A percentile compares a stretch with the other conserved stretches of the same genome.
These are phyloP conservation scores for Galaxias olidus DNA, from an alignment of 2,797 vertebrate species.

Conservation along the genomic window DNA sequence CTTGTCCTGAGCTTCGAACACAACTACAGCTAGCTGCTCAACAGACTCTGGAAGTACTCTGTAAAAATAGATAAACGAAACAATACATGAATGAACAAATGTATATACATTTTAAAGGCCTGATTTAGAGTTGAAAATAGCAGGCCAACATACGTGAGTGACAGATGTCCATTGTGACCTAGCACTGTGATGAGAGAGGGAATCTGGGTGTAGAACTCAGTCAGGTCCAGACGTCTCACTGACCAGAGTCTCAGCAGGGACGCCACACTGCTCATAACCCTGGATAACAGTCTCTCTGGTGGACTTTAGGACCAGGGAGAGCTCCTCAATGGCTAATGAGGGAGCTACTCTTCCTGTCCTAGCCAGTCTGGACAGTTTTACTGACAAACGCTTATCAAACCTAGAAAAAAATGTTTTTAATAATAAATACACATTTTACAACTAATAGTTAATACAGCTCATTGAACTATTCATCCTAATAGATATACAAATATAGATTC, in stretches of 20 bases:
- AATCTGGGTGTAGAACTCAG: slow-evolving; percentile 35
- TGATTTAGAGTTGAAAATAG: background rate
- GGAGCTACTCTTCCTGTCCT: background rate
- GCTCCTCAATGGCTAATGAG: slow-evolving; percentile 21
- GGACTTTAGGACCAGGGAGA: slow-evolving; percentile 33
- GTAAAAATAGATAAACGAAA: slow-evolving; percentile 2
- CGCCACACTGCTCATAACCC: slow-evolving; percentile 36
- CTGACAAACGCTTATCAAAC: slow-evolving; percentile 10
- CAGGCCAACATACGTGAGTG: slow-evolving; percentile 38
- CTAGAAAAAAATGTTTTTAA: no score
- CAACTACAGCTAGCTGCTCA: slow-evolving; percentile 35
- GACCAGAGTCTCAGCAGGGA: slow-evolving; percentile 50
- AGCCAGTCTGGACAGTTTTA: slow-evolving; percentile 27
- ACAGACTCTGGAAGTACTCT: slow-evolving; percentile 38
- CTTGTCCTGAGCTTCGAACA: slow-evolving; percentile 49
- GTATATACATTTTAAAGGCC: background rate
- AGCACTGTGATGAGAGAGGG: slow-evolving; percentile 39
- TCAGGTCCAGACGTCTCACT: slow-evolving; percentile 50
- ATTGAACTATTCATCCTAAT: no score
- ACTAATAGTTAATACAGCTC: no score
- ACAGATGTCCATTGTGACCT: slow-evolving; percentile 31
- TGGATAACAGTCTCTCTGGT: slow-evolving; percentile 14
- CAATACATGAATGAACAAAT: background rate
- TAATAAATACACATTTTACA: no score
- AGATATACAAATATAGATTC: no score